These are phyloP conservation scores for Odocoileus hemionus DNA, from an alignment of 2,113 vertebrate species.

Conservation along the genomic window DNA sequence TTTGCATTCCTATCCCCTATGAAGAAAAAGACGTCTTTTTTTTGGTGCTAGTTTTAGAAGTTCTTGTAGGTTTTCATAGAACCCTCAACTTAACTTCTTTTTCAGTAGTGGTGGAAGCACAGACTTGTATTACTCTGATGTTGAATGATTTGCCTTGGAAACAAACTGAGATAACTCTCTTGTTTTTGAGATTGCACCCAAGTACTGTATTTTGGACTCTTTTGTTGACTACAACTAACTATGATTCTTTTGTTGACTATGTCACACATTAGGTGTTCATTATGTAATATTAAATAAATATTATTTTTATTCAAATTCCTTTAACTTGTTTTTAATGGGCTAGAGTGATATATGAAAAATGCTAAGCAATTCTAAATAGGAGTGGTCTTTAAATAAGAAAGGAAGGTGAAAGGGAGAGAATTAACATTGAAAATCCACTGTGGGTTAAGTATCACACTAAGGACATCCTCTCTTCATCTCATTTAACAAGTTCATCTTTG, in stretches of 20 bases:
- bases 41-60: background rate
- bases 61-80: background rate
- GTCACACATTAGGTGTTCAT: background rate
- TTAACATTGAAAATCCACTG: background rate
- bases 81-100: background rate
- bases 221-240: background rate
- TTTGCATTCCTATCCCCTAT: background rate
- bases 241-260: background rate
- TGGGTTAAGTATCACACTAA: background rate
- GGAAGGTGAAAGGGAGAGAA: background rate
- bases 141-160: background rate
- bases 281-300: background rate
- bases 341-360: background rate
- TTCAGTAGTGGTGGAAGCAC: background rate
- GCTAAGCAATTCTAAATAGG: background rate
- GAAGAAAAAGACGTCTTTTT: background rate
- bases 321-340: background rate
- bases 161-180: background rate
- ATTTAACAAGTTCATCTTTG: background rate
- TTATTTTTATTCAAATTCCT: background rate
- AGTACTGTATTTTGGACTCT: background rate
- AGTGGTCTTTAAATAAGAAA: background rate
- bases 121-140: background rate
- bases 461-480: background rate
- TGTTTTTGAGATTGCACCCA: background rate